Percentiles rank a stretch among this genome's conserved stretches.
Evolutionary conservation across 1,140 invertebrate genomes (phyloP).

Genomic region (Pomacea maculata): DNA sequence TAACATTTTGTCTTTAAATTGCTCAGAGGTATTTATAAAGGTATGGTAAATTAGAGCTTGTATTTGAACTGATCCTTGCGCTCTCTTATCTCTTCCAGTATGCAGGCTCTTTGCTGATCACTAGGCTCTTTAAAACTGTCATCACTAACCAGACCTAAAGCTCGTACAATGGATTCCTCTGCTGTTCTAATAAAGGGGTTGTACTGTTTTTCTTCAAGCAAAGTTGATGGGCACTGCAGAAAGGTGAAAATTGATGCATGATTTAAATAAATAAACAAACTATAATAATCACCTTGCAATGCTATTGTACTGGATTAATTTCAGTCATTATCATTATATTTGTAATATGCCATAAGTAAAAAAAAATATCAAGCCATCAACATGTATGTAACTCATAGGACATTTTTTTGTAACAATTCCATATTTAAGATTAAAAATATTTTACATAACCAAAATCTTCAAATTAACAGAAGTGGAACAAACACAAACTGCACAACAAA

Average conservation of each 20-base stretch:
- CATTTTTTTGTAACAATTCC: too few species aligned
- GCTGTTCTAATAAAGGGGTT: conserved; percentile 50
- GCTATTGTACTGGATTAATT: too few species aligned
- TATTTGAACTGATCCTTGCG: conserved; percentile 48
- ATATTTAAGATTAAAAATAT: too few species aligned
- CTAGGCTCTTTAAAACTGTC: conserved; percentile 23
- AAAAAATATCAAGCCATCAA: too few species aligned
- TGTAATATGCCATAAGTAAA: too few species aligned
- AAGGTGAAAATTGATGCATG: not conserved
- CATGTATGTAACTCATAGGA: too few species aligned
- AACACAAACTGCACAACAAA: too few species aligned
- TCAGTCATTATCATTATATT: too few species aligned
- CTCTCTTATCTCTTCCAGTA: conserved; percentile 32
- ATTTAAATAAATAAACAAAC: too few species aligned
- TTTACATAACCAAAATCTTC: too few species aligned
- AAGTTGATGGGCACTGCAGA: conserved; percentile 48
- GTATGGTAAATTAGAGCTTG: conserved; percentile 34
- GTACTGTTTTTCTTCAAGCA: conserved; percentile 48
- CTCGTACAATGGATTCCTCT: conserved; percentile 33
- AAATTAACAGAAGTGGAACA: too few species aligned
- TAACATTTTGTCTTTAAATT: not conserved
- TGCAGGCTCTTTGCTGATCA: conserved; percentile 30
- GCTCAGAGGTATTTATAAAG: not conserved
- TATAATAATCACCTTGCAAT: too few species aligned
- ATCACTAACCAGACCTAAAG: conserved; percentile 25